These are phyloP conservation scores for Halcyon chelicuti DNA, from an alignment of 2,797 vertebrate species.

Conservation along the genomic window DNA sequence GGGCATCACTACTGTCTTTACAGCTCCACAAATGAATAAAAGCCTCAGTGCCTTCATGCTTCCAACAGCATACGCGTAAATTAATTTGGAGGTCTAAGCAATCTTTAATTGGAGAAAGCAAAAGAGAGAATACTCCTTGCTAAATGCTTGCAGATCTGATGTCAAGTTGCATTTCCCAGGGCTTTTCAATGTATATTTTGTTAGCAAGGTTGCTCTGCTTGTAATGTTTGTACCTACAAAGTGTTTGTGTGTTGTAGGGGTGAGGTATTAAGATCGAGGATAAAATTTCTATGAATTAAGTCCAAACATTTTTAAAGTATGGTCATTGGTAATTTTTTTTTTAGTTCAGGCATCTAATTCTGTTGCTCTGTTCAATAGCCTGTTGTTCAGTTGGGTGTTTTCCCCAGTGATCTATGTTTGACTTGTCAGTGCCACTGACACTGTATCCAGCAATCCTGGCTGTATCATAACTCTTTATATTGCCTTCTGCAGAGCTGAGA, in stretches of 20 bases:
- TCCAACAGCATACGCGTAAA: background rate
- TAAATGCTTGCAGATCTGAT: background rate
- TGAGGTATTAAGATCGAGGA: background rate
- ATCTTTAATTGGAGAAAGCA: background rate
- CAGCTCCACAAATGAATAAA: background rate
- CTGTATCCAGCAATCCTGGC: background rate
- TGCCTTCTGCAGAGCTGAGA: background rate
- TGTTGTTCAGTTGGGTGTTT: background rate
- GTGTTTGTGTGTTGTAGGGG: background rate
- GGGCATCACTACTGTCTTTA: background rate
- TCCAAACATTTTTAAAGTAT: background rate
- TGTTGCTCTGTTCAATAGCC: background rate
- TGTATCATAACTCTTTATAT: background rate
- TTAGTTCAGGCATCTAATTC: background rate
- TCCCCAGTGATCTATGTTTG: background rate
- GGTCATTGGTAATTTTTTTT: too few species aligned
- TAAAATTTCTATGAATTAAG: background rate
- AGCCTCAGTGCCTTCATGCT: background rate
- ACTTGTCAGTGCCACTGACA: background rate
- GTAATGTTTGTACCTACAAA: background rate
- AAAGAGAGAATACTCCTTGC: background rate
- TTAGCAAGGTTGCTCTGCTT: background rate
- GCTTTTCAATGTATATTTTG: background rate
- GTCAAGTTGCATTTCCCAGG: background rate
- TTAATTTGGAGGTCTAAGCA: background rate